A percentile compares a stretch with the other conserved stretches of the same genome.
phyloP scores from a whole-genome alignment of 2,888 invertebrate species.

The Actias luna region DNA sequence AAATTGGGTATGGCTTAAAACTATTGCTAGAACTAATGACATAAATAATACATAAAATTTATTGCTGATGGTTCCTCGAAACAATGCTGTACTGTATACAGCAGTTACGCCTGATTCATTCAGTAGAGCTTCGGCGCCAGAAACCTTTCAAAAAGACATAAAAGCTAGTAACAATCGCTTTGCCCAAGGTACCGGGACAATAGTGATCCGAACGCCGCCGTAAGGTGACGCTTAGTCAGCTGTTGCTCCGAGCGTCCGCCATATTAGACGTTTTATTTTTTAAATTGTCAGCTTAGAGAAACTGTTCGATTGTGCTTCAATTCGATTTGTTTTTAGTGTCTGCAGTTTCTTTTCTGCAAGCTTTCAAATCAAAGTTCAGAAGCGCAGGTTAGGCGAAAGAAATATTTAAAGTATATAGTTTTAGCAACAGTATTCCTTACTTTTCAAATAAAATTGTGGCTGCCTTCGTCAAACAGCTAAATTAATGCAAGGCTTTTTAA shows the following conservation, averaged over 20 bases:
- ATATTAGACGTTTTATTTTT: conserved; percentile 66
- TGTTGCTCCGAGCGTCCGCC: conserved; percentile 55
- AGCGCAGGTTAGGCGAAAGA: conserved; percentile 14
- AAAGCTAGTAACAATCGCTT: conserved; percentile 44
- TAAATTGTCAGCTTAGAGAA: conserved; percentile 55
- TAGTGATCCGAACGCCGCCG: conserved; percentile 37
- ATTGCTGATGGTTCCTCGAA: conserved; percentile 8
- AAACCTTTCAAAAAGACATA: conserved; percentile 41
- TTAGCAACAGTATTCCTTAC: conserved; percentile 15
- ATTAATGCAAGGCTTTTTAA: background rate
- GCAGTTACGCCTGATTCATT: conserved; percentile 12
- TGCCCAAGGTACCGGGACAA: conserved; percentile 47
- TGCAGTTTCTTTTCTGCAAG: conserved; percentile 14
- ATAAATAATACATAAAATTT: conserved; percentile 5
- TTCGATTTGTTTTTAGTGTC: conserved; percentile 16
- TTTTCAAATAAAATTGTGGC: conserved; percentile 55
- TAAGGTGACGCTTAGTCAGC: conserved; percentile 73
- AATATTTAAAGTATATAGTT: background rate
- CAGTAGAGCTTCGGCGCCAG: conserved; percentile 26
- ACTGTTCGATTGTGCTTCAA: conserved; percentile 38
- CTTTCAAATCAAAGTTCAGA: conserved; percentile 21
- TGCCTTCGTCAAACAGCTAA: background rate
- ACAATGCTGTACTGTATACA: conserved; percentile 1
- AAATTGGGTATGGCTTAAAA: background rate
- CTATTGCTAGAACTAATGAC: background rate